Percentiles rank a stretch among this genome's conserved stretches.
phyloP scores from a whole-genome alignment of 2,888 invertebrate species.

The Alcis repandata region DNA sequence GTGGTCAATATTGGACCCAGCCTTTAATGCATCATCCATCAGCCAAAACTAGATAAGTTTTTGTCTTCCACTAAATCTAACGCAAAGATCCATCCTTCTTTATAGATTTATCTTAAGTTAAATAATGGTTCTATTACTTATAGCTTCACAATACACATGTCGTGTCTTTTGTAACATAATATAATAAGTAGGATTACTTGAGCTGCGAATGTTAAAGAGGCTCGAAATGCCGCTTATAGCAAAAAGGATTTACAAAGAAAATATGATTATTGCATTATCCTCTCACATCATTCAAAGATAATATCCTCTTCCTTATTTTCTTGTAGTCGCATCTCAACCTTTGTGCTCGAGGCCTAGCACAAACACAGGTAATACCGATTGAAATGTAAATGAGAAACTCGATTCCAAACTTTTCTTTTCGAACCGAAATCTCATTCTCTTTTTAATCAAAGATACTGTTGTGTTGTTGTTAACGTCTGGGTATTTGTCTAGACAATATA shows the following conservation, averaged over 20 bases:
- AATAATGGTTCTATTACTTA: background rate
- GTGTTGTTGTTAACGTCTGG: slow-evolving; percentile 46
- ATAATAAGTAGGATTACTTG: background rate
- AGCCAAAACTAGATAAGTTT: no score
- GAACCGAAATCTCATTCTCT: slow-evolving; percentile 64
- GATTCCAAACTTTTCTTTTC: slow-evolving; percentile 67
- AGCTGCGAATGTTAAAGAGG: background rate
- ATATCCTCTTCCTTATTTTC: slow-evolving; percentile 22
- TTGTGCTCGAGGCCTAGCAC: slow-evolving; percentile 52
- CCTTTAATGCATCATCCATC: no score
- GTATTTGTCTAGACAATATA: slow-evolving; percentile 44
- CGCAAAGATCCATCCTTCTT: no score
- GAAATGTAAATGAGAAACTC: slow-evolving; percentile 81
- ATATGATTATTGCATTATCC: slow-evolving; percentile 33
- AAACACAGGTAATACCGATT: slow-evolving; percentile 78
- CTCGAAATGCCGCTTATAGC: background rate
- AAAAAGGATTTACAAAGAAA: slow-evolving; percentile 22
- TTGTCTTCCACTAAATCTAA: no score
- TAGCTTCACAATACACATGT: no score
- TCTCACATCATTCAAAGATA: slow-evolving; percentile 34
- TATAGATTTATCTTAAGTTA: background rate
- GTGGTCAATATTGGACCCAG: no score
- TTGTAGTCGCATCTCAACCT: slow-evolving; percentile 28
- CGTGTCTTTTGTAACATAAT: background rate
- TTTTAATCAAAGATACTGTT: slow-evolving; percentile 60